Evolutionary conservation across 2,797 vertebrate species (phyloP).

Genomic region (Lepilemur septentrionalis): DNA sequence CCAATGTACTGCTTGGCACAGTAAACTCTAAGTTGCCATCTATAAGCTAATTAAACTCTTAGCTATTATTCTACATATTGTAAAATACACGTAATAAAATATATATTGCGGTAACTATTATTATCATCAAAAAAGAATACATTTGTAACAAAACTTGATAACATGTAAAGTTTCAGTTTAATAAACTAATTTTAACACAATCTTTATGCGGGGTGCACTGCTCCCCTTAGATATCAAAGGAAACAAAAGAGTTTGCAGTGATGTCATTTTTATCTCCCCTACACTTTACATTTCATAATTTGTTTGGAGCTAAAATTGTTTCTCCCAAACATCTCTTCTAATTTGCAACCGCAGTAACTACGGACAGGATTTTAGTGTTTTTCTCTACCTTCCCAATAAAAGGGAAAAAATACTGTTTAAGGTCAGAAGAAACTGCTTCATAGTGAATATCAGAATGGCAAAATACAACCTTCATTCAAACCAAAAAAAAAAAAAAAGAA

Average conservation of each 20-base stretch:
- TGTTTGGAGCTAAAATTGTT: background rate
- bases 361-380: background rate
- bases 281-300: background rate
- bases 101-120: background rate
- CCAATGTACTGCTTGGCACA: background rate
- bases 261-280: background rate
- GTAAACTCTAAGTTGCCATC: background rate
- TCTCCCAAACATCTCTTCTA: background rate
- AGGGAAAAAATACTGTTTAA: background rate
- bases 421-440: background rate
- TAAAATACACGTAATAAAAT: background rate
- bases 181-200: background rate
- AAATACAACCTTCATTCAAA: background rate
- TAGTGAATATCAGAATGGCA: background rate
- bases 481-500: background rate
- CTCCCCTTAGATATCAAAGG: background rate
- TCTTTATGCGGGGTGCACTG: background rate
- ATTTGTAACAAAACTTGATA: background rate
- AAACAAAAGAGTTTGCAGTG: background rate
- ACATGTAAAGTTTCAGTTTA: background rate
- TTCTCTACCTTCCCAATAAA: background rate
- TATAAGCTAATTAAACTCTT: background rate
- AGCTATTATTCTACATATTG: background rate
- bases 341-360: background rate
- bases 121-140: background rate